Percentiles rank a stretch among this genome's conserved stretches.
These are phyloP conservation scores for Cyprinodon tularosa DNA, from an alignment of 2,113 vertebrate species.

Conservation along the genomic window DNA sequence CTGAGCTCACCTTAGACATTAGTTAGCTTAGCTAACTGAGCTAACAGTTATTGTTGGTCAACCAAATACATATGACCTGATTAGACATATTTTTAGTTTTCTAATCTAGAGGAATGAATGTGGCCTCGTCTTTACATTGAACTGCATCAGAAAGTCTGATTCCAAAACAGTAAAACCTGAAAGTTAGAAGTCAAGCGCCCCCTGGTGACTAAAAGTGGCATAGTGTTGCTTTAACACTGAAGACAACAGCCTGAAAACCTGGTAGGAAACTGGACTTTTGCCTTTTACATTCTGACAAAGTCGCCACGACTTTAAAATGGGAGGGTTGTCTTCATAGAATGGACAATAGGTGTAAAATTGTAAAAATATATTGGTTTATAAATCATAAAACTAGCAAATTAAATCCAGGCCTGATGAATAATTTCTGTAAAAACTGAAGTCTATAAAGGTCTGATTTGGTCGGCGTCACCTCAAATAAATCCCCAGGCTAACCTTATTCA, in stretches of 20 bases:
- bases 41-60: too few relatives aligned
- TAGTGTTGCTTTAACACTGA: not conserved
- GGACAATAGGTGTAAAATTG: not conserved
- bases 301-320: not conserved
- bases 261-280: not conserved
- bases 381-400: not conserved
- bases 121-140: too few relatives aligned
- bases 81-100: too few relatives aligned
- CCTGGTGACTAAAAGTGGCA: too few relatives aligned
- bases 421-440: not conserved
- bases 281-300: not conserved
- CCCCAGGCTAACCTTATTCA: not conserved
- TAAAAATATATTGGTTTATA: not conserved
- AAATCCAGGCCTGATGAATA: not conserved
- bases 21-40: too few relatives aligned
- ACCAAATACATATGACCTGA: too few relatives aligned
- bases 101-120: too few relatives aligned
- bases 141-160: too few relatives aligned
- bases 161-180: too few relatives aligned
- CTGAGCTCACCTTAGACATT: too few relatives aligned
- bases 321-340: not conserved
- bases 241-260: not conserved
- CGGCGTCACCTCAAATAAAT: not conserved
- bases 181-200: too few relatives aligned
- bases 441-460: not conserved